Percentiles rank a stretch among this genome's conserved stretches.
Evolutionary conservation across 2,888 invertebrate species (phyloP).

Genomic region (Agrochola lychnidis): DNA sequence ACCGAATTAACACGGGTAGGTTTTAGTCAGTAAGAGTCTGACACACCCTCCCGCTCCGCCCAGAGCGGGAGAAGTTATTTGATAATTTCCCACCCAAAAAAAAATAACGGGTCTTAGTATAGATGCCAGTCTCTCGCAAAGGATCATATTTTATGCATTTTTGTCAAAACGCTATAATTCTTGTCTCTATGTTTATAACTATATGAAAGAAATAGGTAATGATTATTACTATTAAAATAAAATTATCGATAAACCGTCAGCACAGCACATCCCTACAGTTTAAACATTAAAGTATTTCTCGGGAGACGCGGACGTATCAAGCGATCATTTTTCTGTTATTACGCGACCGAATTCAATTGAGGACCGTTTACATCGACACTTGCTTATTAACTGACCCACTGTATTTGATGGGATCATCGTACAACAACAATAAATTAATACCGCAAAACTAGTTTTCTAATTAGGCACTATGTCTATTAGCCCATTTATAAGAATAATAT

Average conservation of each 20-base stretch:
- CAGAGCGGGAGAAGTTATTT: too few species aligned
- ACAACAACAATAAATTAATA: slow-evolving; percentile 1
- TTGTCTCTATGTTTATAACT: too few species aligned
- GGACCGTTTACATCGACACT: slow-evolving; percentile 73
- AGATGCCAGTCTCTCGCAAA: too few species aligned
- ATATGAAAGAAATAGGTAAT: too few species aligned
- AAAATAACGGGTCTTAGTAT: too few species aligned
- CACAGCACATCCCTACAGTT: slow-evolving; percentile 72
- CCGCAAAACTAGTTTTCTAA: background rate
- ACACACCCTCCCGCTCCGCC: too few species aligned
- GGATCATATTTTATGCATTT: too few species aligned
- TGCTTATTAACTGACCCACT: slow-evolving; percentile 75
- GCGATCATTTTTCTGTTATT: slow-evolving; percentile 80
- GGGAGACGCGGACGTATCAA: slow-evolving; percentile 77
- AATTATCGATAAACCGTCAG: slow-evolving; percentile 42
- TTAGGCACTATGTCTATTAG: background rate
- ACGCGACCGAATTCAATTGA: slow-evolving; percentile 79
- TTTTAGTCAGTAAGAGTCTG: too few species aligned
- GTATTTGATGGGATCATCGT: slow-evolving; percentile 41
- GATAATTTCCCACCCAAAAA: too few species aligned
- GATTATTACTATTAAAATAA: background rate
- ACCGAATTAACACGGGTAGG: too few species aligned
- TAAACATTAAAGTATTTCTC: slow-evolving; percentile 83
- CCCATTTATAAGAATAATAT: background rate
- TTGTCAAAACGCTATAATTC: too few species aligned